Evolutionary conservation across 2,888 invertebrate species (phyloP), one percentile per base, ranked within the genome.

Genomic region (Catocala sponsa): DNA sequence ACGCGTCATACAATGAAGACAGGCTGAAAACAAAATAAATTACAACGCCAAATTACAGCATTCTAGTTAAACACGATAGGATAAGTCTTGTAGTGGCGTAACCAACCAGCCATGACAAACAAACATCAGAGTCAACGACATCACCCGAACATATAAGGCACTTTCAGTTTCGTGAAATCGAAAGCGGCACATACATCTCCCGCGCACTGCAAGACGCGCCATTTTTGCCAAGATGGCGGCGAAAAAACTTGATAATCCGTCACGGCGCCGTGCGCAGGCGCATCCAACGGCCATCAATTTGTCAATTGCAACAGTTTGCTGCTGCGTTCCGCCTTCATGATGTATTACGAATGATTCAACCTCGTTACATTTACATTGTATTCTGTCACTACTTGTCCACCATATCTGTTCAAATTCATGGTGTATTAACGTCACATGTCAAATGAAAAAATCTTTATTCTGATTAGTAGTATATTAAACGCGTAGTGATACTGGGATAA

Each of bases 81-180:
- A 89, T 88, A 80, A 87, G 78, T 81, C 79, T 81, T 78, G 80
- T 74, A 76, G 82, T 80, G 80, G 81, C 79, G 81, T 81, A 83
- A 77, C 83, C 92, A 89, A 85, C 92, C 88, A 89, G 86, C 82
- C 92, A 87, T 91, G 88, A 87, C 92, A 93, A 94, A 93, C 91
- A 94, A 93, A 92, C 93, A 92, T 82, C 74, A 81, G 87, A 92
- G 93, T 92, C 92, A 93, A 91, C 90, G 92, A 92, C 93, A 92
- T 84, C 84, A 86, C 87, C 93, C 92, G 90, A 93, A 94, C 94
- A 91, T 91, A 90, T 83, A 84, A 82, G 82, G 77, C 87, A 91
- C 94, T 94, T 92, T 94, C 92, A 87, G 90, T 94, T 94, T 94
- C 93, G 85, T 87, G 90, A 93, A 93, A 94, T 89, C 86, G 94